These are phyloP conservation scores for Chrysolina oricalcia DNA, from an alignment of 2,888 invertebrate genomes.

Conservation along the genomic window DNA sequence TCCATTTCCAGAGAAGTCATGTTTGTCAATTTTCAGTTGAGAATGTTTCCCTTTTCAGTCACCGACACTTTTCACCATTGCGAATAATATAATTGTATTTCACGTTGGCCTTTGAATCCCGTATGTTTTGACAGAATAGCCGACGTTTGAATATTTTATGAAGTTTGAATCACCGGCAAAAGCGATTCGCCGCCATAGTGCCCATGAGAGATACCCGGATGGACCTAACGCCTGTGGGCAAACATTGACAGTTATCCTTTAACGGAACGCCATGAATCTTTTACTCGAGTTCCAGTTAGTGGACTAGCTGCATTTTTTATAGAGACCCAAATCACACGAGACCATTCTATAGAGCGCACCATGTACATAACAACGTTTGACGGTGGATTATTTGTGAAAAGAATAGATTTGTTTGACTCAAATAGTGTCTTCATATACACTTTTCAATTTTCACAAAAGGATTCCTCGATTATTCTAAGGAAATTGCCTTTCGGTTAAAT, in stretches of 20 bases:
- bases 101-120: not conserved
- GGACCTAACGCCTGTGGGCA: slow-evolving; percentile 14
- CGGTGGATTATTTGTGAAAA: not conserved
- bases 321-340: not conserved
- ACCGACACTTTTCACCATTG: not conserved
- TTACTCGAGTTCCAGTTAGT: slow-evolving; percentile 2
- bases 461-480: too few species aligned
- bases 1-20: too few species aligned
- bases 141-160: slow-evolving; percentile 64
- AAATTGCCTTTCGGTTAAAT: too few species aligned
- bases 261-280: slow-evolving; percentile 7
- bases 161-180: slow-evolving; percentile 64
- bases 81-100: not conserved
- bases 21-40: too few species aligned
- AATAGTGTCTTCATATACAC: not conserved
- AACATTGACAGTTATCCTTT: slow-evolving; percentile 18
- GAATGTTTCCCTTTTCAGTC: too few species aligned
- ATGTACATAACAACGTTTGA: not conserved
- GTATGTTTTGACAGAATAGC: slow-evolving; percentile 1
- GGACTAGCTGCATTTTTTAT: not conserved
- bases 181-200: slow-evolving; percentile 56
- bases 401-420: not conserved
- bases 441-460: too few species aligned
- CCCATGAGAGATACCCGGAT: slow-evolving; percentile 54
- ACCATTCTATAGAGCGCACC: not conserved